Base-by-base conservation (phyloP, 1,140 invertebrate genomes). In the Pseudomyrmex gracilis region DNA sequence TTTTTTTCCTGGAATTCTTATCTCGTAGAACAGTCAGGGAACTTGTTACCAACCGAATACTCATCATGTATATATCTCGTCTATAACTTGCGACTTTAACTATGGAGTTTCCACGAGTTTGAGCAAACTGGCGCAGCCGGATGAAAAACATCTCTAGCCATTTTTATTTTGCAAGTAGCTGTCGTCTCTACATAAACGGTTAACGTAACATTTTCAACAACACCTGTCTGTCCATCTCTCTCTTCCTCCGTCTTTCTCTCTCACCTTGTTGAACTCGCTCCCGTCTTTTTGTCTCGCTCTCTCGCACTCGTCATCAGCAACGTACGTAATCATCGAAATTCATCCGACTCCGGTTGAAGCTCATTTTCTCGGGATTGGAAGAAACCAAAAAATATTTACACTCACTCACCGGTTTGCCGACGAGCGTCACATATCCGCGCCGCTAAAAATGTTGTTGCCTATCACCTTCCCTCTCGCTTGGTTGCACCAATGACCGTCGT, bases 401-500 rank as follows among this genome's bases (percentile, higher is more conserved):
- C 10, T 13, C 47, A 76, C 85, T 88, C 82, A 86, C 88, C 87
- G 73, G 82, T 82, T 85, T 67, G 10, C 34, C 9, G 58, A 68
- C 64, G 66, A 84, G 78, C 73, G 82, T 89, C 85, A 86, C 87
- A 89, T 88, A 49, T 88, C 73, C 82, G 61, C 13, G 45, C 45
- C 9, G 49, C 68, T 58, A 22, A 64, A 22, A 34, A 80, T 47
- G 47, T 66, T 57, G 13, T 17, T 17, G 49, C 22, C 49, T 71
- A 10, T 20, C 83, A 63, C 53, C 87, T 73, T 55, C 20, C n/a
- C 57, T 53, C 70, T 17, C 47, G 10, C 51, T 22, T 61, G 53
- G 24, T 58, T 17, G 57, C 71, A 58, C 24, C 55, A 10, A 34
- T 66, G 43, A 73, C 68, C 51, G 66, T 82, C 47, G 70, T 85